Evolutionary conservation across 2,113 vertebrate species (phyloP).

Genomic region (Spea bombifrons): DNA sequence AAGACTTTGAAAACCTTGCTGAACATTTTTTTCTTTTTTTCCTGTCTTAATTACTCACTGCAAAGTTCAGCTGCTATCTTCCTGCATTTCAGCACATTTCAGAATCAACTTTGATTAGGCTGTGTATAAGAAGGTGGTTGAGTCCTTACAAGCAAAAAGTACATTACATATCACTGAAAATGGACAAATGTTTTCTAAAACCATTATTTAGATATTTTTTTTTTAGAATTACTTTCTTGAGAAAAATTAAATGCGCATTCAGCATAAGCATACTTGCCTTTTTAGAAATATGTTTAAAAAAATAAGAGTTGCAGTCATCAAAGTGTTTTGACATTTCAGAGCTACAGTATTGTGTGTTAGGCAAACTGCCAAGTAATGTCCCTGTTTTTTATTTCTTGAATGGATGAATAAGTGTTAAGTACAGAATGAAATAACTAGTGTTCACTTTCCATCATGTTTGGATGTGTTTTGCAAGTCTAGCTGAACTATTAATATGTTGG

Average conservation of each 20-base stretch:
- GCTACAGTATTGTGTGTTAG: constrained; percentile 9
- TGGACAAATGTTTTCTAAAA: constrained; percentile 33
- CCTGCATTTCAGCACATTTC: constrained; percentile 28
- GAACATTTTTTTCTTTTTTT: not conserved
- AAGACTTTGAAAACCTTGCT: not conserved
- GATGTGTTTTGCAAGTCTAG: no score
- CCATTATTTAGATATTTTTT: constrained; percentile 27
- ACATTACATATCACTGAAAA: constrained; percentile 20
- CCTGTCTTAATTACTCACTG: constrained; percentile 11
- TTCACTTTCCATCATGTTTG: no score
- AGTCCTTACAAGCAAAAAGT: constrained; percentile 13
- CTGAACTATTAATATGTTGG: no score
- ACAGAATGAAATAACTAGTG: no score
- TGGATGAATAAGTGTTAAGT: no score
- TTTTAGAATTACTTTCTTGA: not conserved
- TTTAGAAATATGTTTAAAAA: constrained; percentile 6
- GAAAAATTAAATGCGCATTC: constrained; percentile 26
- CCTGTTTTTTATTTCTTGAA: no score
- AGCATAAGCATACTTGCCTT: constrained; percentile 28
- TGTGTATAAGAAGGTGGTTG: constrained; percentile 22
- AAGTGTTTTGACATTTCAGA: not conserved
- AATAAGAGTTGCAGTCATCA: not conserved
- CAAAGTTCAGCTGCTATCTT: constrained; percentile 23
- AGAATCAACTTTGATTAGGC: constrained; percentile 25
- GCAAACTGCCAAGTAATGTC: constrained; percentile 14